Conservation (phyloP, 2,888 invertebrate genomes). For the Gastrophysa polygoni region DNA sequence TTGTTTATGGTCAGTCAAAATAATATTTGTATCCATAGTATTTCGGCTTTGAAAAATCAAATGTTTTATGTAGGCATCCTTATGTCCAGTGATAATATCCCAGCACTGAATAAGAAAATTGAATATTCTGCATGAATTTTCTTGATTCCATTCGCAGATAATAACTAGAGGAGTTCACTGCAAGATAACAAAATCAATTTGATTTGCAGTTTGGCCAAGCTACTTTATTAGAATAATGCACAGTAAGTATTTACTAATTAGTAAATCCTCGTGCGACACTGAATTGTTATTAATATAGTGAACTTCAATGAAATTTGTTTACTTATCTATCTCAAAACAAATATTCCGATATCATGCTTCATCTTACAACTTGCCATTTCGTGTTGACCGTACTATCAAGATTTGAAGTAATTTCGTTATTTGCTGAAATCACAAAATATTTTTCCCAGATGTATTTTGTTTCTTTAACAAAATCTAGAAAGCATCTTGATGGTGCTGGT, state of each 20-base stretch:
- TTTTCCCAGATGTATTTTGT: not conserved
- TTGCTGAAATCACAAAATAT: too few relatives aligned
- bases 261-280: constrained; percentile 23
- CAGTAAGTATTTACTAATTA: constrained; percentile 3
- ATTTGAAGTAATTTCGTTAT: too few relatives aligned
- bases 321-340: constrained; percentile 25
- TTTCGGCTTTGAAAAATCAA: too few relatives aligned
- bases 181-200: not conserved
- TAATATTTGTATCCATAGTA: too few relatives aligned
- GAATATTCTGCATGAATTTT: too few relatives aligned
- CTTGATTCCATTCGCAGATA: too few relatives aligned
- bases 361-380: too few relatives aligned
- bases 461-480: not conserved
- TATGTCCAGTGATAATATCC: too few relatives aligned
- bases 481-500: not conserved
- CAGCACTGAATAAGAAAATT: too few relatives aligned
- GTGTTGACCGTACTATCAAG: not conserved
- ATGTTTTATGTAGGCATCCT: too few relatives aligned
- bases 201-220: not conserved
- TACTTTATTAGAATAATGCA: not conserved
- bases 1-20: too few relatives aligned
- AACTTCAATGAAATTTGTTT: constrained; percentile 53
- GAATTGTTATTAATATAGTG: constrained; percentile 54
- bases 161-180: not conserved
- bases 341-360: too few relatives aligned